Evolutionary conservation across 2,797 vertebrate genomes (phyloP), one percentile per base, ranked within the genome.

Genomic region (Salarias fasciatus): DNA sequence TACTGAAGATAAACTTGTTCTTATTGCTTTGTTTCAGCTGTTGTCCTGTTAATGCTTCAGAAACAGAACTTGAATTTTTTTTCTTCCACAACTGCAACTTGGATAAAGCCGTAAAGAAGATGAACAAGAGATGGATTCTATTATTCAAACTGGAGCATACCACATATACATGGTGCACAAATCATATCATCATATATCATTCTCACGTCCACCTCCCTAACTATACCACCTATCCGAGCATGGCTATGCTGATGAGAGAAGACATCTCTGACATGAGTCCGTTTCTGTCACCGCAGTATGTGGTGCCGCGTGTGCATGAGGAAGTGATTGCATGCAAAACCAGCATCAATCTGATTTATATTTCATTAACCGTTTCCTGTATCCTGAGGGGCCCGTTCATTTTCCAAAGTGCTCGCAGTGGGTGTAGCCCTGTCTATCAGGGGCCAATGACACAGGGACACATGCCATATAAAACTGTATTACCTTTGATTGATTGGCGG

Each of bases 391-490:
- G 44, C 57, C 36, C 69, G 70, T 79, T 90, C 82, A 90, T 90
- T 90, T 83, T 64, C 70, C 65, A 86, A 88, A 86, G 84, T 86
- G 89, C 65, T 61, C 40, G 11, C 3, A 36, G 78, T 48, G 70
- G 69, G 72, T 79, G 68, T 68, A 57, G 48, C 42, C 55, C 59
- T 46, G 71, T 83, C 79, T 42, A 68, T 86, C 75, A 77, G 58
- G 67, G 63, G 63, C 69, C 80, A 88, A 81, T 81, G 75, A 80
- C 90, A 82, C 74, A 44, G 54, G 83, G 86, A 85, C 80, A 87
- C 49, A 64, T 83, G 86, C 81, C 83, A 85, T 61, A 84, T 87
- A 86, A 88, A 91, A 85, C 48, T 55, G 15, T 48, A 81, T 80
- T 76, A 76, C 59, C 40, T 63, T 33, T 81, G 81, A 82, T 59